These are phyloP conservation scores for Hippocampus barbouri DNA, from an alignment of 2,113 vertebrate species.

Conservation along the genomic window DNA sequence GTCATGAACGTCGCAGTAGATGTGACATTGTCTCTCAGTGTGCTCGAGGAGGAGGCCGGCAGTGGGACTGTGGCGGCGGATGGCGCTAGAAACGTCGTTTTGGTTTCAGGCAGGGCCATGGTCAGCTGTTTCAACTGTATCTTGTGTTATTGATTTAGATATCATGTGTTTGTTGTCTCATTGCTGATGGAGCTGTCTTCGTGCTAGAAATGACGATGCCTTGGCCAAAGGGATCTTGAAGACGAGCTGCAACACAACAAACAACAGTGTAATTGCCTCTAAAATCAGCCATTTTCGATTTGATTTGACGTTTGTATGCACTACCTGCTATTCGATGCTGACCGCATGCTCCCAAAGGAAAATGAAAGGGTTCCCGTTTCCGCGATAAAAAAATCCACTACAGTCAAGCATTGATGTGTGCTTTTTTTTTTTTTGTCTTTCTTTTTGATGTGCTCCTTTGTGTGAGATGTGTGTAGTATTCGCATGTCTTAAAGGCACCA, in stretches of 20 bases:
- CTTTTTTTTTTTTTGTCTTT: too few species aligned
- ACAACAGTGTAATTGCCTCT: background rate
- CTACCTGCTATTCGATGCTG: too few species aligned
- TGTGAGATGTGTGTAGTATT: too few species aligned
- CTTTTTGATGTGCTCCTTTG: too few species aligned
- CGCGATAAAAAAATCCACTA: too few species aligned
- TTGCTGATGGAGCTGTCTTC: slow-evolving; percentile 13
- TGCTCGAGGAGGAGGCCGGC: slow-evolving; percentile 43
- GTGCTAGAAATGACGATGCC: background rate
- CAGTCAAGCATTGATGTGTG: too few species aligned
- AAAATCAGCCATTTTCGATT: background rate
- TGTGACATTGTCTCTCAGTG: slow-evolving; percentile 54
- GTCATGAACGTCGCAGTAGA: slow-evolving; percentile 62
- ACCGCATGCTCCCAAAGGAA: too few species aligned
- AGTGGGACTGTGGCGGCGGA: slow-evolving; percentile 44
- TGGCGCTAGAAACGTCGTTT: slow-evolving; percentile 51
- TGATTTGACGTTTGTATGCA: too few species aligned
- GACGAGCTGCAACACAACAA: background rate
- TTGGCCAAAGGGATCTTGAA: background rate
- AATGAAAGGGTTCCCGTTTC: too few species aligned
- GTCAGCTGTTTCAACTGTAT: slow-evolving; percentile 17
- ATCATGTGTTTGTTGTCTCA: slow-evolving; percentile 12
- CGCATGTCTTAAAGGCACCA: too few species aligned
- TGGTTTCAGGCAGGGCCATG: slow-evolving; percentile 56
- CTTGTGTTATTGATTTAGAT: slow-evolving; percentile 3